Base-by-base conservation (phyloP, 1,140 invertebrate genomes). In the Polypedilum pembai region DNA sequence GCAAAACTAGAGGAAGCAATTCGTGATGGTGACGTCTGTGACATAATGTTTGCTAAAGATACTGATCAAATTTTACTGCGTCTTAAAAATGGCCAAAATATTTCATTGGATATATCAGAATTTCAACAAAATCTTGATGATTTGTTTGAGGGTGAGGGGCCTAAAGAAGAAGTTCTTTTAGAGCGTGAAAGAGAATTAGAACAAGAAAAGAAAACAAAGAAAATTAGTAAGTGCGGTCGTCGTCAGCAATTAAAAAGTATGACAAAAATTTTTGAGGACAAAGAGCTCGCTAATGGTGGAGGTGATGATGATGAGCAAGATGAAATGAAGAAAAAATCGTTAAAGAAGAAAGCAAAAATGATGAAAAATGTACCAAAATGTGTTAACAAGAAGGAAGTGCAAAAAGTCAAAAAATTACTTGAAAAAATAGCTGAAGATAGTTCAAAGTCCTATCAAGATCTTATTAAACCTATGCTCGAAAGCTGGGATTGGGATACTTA, bases 231-330 rank as follows among this genome's bases (percentile, higher is more conserved):
- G 85, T 81, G 83, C 77, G 81, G 84, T 81, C 40, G 84, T 81
- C 40, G 21, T 7, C 79, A 79, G 82, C 82, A 85, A 78, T 81
- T 86, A 76, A 88, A 85, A 76, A 85, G 84, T 65, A 84, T 87
- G 74, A 91, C 89, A 75, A 90, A 89, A 81, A 88, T 92, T 75
- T 92, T 93, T 80, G 90, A 92, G 83, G 89, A 89, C 33, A 92
- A 91, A 79, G 90, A 91, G 79, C 85, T 82, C 74, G 84, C 87
- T 20, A 85, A 82, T 0, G 86, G 87, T 21, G 87, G 89, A 76
- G 89, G 90, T 80, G 83, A 84, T 15, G 80, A 84, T 77, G 84
- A 84, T 76, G 79, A 77, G 78, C 80, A 81, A 81, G 81, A 82
- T 79, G 86, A 80, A 79, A 86, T 40, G 86, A 86, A 75, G 79